Conservation (phyloP, 2,113 vertebrate genomes). For the Anoura caudifer region DNA sequence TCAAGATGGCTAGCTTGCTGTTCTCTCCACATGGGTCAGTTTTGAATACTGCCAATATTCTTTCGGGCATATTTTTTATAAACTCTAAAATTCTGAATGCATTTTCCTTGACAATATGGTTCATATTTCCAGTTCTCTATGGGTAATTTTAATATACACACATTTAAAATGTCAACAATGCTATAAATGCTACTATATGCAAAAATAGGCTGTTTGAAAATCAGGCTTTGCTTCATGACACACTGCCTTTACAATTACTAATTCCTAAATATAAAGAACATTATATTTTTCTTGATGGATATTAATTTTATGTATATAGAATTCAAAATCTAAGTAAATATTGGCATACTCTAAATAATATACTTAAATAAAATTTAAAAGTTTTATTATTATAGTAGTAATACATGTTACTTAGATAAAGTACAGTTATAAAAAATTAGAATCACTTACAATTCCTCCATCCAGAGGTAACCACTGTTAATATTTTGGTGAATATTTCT, state of each 20-base stretch:
- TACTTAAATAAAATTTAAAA: not conserved
- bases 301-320: not conserved
- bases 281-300: not conserved
- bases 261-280: not conserved
- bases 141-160: not conserved
- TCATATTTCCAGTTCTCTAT: not conserved
- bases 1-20: not conserved
- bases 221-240: not conserved
- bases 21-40: not conserved
- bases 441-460: not conserved
- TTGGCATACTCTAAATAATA: not conserved
- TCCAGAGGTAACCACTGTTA: not conserved
- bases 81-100: not conserved
- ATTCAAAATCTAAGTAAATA: slow-evolving; percentile 25
- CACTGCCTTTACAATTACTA: not conserved
- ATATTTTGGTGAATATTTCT: not conserved
- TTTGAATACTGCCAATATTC: not conserved
- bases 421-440: slow-evolving; percentile 3
- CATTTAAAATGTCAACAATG: not conserved
- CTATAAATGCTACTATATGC: not conserved
- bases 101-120: not conserved
- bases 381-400: not conserved
- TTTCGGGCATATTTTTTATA: not conserved
- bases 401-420: not conserved
- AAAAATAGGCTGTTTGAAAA: slow-evolving; percentile 15